Evolutionary conservation across 2,888 invertebrate genomes (phyloP), one percentile per base, ranked within the genome.

Genomic region (Unio pictorum): DNA sequence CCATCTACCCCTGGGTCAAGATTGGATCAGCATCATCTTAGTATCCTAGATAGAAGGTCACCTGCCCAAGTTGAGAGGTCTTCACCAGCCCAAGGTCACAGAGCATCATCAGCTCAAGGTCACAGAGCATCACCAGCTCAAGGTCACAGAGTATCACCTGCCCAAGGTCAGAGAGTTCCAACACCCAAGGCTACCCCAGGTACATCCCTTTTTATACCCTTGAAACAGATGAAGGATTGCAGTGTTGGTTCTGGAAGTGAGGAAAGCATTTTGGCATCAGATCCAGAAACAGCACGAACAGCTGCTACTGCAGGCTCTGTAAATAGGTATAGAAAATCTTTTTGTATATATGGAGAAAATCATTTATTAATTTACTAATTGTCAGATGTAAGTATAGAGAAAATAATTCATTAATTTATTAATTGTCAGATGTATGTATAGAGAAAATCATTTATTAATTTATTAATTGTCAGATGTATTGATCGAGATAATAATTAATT

Each of bases 241-340:
- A 78, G 75, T 26, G 75, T 81, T 17, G 81, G 82, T 11, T 81
- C 81, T 0, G 81, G 81, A n/a, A 73, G 74, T 67, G 81, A 81
- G 65, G 81, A 81, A 62, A 80, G 76, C 8, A 74, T 79, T 23
- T 61, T 78, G 23, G 81, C 74, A 17, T 84, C 84, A 26, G 80
- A 81, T 71, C 81, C 80, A 57, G 79, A 75, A 20, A 82, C 84
- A 20, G 81, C 81, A 23, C 79, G 74, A 11, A 83, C 83, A 4
- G 65, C 69, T 54, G 76, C 72, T 15, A 78, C 81, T 6, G 67
- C 74, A 45, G 76, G 74, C 23, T 79, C 79, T 57, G 72, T 73
- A 4, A 76, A 78, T 60, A 82, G 84, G 84, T 84, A 56, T 60
- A 60, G 45, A 7, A 30, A 54, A 34, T 3, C 0, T 45, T 45